Conservation (phyloP, 2,797 vertebrate species). For the Pogoniulus pusillus region DNA sequence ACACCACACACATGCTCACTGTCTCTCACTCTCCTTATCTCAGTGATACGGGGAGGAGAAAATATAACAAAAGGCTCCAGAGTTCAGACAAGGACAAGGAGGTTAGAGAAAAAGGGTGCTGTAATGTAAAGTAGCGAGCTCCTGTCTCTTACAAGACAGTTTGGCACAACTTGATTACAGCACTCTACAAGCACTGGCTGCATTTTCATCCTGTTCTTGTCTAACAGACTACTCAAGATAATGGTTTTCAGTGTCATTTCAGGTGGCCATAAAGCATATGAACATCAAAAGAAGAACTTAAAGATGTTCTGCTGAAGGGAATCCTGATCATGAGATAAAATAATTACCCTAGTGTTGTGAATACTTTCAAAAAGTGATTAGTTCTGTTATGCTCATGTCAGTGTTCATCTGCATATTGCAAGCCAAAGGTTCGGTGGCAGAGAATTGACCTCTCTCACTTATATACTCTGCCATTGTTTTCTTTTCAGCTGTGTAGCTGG, state of each 20-base stretch:
- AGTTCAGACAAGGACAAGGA: background rate
- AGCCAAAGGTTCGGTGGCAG: background rate
- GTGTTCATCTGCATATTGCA: background rate
- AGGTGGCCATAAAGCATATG: slow-evolving; percentile 99
- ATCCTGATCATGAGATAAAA: slow-evolving; percentile 99
- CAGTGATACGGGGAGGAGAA: too few species aligned
- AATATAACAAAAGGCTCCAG: background rate
- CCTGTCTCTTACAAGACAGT: background rate
- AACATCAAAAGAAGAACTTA: slow-evolving; percentile 98
- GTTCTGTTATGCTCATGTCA: background rate
- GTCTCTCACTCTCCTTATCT: background rate
- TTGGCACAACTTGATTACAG: background rate
- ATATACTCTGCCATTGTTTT: background rate
- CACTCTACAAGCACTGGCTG: background rate
- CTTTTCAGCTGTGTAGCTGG: slow-evolving; percentile 91
- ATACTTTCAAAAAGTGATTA: slow-evolving; percentile 96
- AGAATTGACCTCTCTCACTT: background rate
- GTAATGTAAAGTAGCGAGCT: background rate
- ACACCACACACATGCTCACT: background rate
- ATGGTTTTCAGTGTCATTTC: slow-evolving; percentile 48
- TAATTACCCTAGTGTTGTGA: slow-evolving; percentile 98
- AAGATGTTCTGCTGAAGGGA: slow-evolving; percentile 99
- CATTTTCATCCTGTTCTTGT: background rate
- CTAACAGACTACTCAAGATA: background rate
- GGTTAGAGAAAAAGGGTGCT: background rate